Evolutionary conservation across 2,113 vertebrate genomes (phyloP).

Genomic region (Xiphorhynchus elegans): DNA sequence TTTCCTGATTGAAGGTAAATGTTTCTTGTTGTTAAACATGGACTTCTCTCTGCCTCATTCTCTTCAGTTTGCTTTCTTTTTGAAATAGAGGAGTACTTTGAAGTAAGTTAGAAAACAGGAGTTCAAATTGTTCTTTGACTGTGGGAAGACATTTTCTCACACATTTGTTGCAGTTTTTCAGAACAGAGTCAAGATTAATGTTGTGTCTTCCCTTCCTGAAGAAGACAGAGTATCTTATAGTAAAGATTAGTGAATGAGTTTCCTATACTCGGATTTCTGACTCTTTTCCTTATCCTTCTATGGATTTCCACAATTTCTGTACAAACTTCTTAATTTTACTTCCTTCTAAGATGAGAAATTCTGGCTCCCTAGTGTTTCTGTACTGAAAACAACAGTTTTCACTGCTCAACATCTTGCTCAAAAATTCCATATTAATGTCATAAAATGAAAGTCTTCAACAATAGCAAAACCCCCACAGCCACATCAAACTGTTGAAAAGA

Average conservation of each 20-base stretch:
- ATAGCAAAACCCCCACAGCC: neutral
- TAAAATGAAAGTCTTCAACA: neutral
- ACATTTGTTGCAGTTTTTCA: neutral
- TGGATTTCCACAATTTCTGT: neutral
- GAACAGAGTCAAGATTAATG: neutral
- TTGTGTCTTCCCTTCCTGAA: neutral
- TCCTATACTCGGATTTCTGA: neutral
- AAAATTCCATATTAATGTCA: neutral
- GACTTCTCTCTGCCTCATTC: neutral
- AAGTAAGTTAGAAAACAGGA: neutral
- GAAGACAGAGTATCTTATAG: neutral
- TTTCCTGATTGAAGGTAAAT: neutral
- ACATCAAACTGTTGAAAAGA: neutral
- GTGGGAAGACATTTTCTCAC: neutral
- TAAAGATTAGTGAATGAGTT: neutral
- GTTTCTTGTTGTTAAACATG: neutral
- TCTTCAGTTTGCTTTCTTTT: neutral
- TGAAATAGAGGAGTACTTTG: neutral
- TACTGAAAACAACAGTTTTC: neutral
- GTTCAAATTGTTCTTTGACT: neutral
- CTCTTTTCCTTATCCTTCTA: neutral
- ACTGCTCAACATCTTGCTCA: neutral
- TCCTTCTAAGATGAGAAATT: neutral
- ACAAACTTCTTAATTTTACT: neutral
- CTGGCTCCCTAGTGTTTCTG: neutral